Evolutionary conservation across 2,797 vertebrate species (phyloP).

Genomic region (Cynodonichthys magdalenae): DNA sequence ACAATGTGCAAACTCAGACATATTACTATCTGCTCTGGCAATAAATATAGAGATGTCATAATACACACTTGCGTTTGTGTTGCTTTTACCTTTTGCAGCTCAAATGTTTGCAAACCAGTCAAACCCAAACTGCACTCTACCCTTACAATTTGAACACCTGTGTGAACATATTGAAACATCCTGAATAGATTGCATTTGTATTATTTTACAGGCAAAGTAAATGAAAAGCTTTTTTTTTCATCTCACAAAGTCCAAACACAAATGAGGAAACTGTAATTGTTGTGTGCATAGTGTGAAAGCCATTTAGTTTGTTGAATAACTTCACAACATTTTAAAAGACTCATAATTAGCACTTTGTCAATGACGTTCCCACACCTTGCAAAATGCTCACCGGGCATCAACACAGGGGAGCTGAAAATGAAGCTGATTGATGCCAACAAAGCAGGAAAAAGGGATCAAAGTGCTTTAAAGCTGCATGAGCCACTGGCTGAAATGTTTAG

Average conservation of each 20-base stretch:
- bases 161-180: neutral
- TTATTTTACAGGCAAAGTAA: neutral
- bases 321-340: neutral
- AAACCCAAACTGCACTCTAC: too few species aligned
- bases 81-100: too few species aligned
- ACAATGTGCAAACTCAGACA: too few species aligned
- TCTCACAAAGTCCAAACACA: neutral
- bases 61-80: too few species aligned
- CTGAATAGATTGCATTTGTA: neutral
- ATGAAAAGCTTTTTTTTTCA: neutral
- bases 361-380: constrained; percentile 8
- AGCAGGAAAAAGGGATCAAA: neutral
- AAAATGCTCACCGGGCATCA: constrained; percentile 4
- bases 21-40: too few species aligned
- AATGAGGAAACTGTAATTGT: neutral
- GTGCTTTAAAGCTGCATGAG: constrained; percentile 1
- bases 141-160: neutral
- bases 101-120: too few species aligned
- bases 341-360: constrained; percentile 2
- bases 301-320: neutral
- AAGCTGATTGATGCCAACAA: constrained; percentile 5
- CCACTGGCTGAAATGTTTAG: constrained; percentile 1
- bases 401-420: constrained; percentile 9
- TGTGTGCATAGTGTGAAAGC: neutral
- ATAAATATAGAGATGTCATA: too few species aligned